Evolutionary conservation across 2,888 invertebrate genomes (phyloP).

Genomic region (Oligia latruncula): DNA sequence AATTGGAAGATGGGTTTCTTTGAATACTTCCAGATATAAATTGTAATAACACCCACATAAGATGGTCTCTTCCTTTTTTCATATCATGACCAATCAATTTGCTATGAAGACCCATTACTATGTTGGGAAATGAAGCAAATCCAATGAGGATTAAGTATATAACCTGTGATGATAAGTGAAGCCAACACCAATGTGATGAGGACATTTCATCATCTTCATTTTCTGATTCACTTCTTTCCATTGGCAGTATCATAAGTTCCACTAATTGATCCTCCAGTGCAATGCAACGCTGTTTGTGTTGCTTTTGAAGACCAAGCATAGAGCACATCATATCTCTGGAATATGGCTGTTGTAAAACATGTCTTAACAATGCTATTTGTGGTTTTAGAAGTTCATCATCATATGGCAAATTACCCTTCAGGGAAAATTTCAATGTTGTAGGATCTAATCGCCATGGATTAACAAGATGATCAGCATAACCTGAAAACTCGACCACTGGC

Average conservation of each 20-base stretch:
- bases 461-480: slow-evolving; percentile 96
- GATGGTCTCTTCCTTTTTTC: slow-evolving; percentile 97
- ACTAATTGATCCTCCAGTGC: slow-evolving; percentile 98
- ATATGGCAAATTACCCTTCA: slow-evolving; percentile 95
- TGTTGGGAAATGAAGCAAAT: slow-evolving; percentile 97
- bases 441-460: slow-evolving; percentile 98
- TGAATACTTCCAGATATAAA: slow-evolving; percentile 99
- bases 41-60: slow-evolving; percentile 99
- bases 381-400: slow-evolving; percentile 96
- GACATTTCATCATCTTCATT: slow-evolving; percentile 91
- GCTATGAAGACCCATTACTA: slow-evolving; percentile 96
- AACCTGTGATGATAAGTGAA: slow-evolving; percentile 97
- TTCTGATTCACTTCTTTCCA: slow-evolving; percentile 96
- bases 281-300: slow-evolving; percentile 96
- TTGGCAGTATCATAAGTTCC: slow-evolving; percentile 96
- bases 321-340: slow-evolving; percentile 98
- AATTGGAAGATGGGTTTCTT: slow-evolving; percentile 96
- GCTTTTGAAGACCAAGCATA: slow-evolving; percentile 98
- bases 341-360: slow-evolving; percentile 98
- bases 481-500: slow-evolving; percentile 98
- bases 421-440: slow-evolving; percentile 92
- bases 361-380: slow-evolving; percentile 95
- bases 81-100: slow-evolving; percentile 95
- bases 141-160: slow-evolving; percentile 98
- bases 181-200: slow-evolving; percentile 96